These are phyloP conservation scores for Perognathus longimembris DNA, from an alignment of 2,113 vertebrate genomes.

Conservation along the genomic window DNA sequence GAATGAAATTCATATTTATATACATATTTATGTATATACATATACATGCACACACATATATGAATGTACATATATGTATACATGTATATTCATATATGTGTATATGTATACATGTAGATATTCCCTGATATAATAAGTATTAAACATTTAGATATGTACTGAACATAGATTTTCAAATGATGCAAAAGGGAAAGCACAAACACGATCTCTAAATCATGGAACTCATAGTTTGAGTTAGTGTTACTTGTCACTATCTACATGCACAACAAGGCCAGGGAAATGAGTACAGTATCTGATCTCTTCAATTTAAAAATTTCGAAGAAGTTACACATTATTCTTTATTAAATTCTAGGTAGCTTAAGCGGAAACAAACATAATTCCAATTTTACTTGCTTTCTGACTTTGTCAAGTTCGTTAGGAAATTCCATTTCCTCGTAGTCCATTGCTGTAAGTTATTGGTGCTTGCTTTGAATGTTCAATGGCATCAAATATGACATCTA, in stretches of 20 bases:
- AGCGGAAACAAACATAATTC: background rate
- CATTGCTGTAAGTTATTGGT: constrained; percentile 2
- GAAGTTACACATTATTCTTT: background rate
- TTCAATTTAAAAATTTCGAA: background rate
- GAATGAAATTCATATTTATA: background rate
- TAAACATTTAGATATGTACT: background rate
- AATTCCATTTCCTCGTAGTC: background rate
- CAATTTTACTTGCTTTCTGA: constrained; percentile 27
- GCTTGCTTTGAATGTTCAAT: constrained; percentile 21
- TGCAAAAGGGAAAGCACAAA: background rate
- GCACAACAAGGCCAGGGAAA: background rate
- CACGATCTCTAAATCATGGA: background rate
- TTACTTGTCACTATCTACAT: background rate
- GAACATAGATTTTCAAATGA: background rate
- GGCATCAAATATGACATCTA: background rate
- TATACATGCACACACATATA: no score
- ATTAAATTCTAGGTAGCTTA: constrained; percentile 27
- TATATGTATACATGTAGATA: background rate
- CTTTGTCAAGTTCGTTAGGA: constrained; percentile 41
- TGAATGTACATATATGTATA: no score
- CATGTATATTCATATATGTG: no score
- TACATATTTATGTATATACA: no score
- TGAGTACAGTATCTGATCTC: background rate
- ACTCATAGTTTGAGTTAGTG: background rate
- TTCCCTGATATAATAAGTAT: background rate